These are phyloP conservation scores for Alectura lathami DNA, from an alignment of 2,113 vertebrate species.

Conservation along the genomic window DNA sequence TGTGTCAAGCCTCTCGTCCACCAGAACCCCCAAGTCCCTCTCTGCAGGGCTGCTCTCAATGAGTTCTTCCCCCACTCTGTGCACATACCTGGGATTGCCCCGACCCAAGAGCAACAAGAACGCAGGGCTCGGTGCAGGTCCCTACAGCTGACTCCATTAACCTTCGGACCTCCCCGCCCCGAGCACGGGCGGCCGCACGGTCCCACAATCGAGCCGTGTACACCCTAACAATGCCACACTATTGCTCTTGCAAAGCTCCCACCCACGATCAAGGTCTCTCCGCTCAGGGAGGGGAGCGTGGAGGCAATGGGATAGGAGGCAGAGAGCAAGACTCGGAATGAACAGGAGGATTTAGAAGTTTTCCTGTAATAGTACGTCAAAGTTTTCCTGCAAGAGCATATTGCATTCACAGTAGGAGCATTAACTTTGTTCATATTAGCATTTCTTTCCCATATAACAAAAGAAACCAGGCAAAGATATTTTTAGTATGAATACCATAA, in stretches of 20 bases:
- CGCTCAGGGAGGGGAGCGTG: accelerated
- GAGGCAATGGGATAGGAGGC: background rate
- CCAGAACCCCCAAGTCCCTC: too few relatives aligned
- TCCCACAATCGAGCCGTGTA: background rate
- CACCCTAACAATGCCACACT: background rate
- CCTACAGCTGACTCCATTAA: background rate
- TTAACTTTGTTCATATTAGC: background rate
- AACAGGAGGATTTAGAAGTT: background rate
- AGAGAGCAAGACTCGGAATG: background rate
- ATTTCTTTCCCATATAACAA: background rate
- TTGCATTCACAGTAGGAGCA: background rate
- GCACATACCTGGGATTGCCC: background rate
- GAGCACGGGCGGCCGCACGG: too few relatives aligned
- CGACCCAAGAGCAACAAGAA: background rate
- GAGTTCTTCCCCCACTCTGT: background rate
- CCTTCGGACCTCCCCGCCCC: background rate
- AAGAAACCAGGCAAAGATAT: background rate
- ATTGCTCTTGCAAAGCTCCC: background rate
- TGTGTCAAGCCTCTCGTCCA: too few relatives aligned
- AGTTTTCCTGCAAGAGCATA: background rate
- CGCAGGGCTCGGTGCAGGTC: background rate
- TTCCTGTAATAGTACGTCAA: background rate
- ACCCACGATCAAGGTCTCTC: background rate
- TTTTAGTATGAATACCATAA: background rate
- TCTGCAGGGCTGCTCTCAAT: too few relatives aligned